Percentiles rank a stretch among this genome's conserved stretches.
Evolutionary conservation across 2,797 vertebrate genomes (phyloP).

Genomic region (Pseudotriccus pelzelni): DNA sequence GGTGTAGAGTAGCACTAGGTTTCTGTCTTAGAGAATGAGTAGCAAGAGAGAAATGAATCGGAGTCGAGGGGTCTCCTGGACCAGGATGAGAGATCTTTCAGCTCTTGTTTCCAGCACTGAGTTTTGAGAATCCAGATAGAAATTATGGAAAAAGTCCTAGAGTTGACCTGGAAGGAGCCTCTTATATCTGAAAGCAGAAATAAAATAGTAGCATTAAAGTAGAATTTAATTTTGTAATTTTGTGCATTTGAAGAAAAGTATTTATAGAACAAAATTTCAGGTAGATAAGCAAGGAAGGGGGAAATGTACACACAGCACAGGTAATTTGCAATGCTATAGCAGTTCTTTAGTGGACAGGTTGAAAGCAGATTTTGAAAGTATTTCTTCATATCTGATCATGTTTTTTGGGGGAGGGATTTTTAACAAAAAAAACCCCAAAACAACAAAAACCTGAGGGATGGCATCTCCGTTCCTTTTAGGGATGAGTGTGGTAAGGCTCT

Average conservation of each 20-base stretch:
- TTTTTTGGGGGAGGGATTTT: background rate
- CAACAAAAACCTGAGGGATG: too few relatives aligned
- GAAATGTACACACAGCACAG: background rate
- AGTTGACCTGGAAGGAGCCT: background rate
- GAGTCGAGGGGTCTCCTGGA: background rate
- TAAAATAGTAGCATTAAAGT: background rate
- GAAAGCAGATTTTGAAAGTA: background rate
- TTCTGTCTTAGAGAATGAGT: background rate
- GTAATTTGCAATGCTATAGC: background rate
- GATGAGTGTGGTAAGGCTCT: background rate
- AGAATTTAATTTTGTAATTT: background rate
- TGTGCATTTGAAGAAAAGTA: background rate
- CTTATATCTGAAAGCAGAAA: background rate
- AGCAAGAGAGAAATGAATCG: background rate
- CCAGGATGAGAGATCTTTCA: background rate
- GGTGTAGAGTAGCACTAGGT: fast-evolving
- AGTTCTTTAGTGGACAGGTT: background rate
- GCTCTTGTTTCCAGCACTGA: background rate
- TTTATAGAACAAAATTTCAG: background rate
- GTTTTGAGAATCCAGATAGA: background rate
- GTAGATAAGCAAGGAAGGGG: background rate
- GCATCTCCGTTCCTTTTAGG: background rate
- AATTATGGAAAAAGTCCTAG: fast-evolving
- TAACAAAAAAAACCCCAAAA: too few relatives aligned
- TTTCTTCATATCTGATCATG: background rate